Percentiles rank a stretch among this genome's conserved stretches.
Conservation (phyloP, 2,113 vertebrate genomes). For the Typhlomys cinereus region DNA sequence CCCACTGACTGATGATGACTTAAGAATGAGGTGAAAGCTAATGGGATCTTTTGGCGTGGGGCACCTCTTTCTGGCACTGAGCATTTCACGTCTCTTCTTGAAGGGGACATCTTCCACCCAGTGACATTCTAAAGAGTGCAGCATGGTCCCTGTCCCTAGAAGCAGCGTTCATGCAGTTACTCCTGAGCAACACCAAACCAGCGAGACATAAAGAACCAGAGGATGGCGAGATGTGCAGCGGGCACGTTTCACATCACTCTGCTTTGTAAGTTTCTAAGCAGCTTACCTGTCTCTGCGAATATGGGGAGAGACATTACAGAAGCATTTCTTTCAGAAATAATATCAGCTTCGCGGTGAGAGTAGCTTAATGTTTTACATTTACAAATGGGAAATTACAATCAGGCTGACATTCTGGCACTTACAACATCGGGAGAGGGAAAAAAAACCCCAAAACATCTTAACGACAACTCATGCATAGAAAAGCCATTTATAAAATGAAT, state of each 20-base stretch:
- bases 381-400: constrained; percentile 75
- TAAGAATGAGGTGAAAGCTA: constrained; percentile 66
- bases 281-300: constrained; percentile 42
- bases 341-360: constrained; percentile 64
- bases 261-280: constrained; percentile 54
- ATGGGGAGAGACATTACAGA: constrained; percentile 70
- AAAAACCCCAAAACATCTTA: constrained; percentile 51
- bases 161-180: neutral
- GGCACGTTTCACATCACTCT: neutral
- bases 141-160: neutral
- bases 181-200: neutral
- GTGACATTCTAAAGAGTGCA: constrained; percentile 58
- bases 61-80: constrained; percentile 72
- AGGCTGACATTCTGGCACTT: constrained; percentile 63
- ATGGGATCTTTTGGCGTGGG: constrained; percentile 66
- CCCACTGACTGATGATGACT: constrained; percentile 78
- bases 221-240: neutral
- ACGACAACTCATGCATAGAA: constrained; percentile 74
- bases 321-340: constrained; percentile 78
- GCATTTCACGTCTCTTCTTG: constrained; percentile 71
- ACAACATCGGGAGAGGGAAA: neutral
- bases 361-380: constrained; percentile 76
- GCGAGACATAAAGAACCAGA: neutral
- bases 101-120: constrained; percentile 51
- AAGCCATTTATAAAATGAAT: constrained; percentile 68